A percentile compares a stretch with the other conserved stretches of the same genome.
Conservation (phyloP, 1,140 invertebrate genomes). For the Brachionus plicatilis region DNA sequence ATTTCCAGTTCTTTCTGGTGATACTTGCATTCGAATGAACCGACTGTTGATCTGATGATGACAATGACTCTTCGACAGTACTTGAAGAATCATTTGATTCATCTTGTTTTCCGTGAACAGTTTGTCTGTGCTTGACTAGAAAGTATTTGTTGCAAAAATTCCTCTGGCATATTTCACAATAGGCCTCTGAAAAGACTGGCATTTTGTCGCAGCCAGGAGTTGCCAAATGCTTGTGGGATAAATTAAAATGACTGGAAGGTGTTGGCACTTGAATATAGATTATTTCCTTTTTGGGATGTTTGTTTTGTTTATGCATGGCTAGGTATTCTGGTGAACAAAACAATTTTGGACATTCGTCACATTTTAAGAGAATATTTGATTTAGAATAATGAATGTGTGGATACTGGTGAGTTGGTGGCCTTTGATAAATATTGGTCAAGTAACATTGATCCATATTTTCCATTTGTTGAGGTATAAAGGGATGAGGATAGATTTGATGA, state of each 20-base stretch:
- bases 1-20: neutral
- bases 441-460: neutral
- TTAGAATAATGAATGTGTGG: neutral
- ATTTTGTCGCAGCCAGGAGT: neutral
- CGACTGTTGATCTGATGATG: neutral
- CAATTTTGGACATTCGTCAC: slow-evolving; percentile 2
- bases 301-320: neutral
- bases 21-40: neutral
- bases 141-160: slow-evolving; percentile 60
- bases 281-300: neutral
- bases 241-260: neutral
- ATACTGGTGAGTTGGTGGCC: neutral
- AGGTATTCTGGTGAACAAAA: neutral
- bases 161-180: slow-evolving; percentile 56
- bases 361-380: neutral
- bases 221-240: neutral
- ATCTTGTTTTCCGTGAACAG: slow-evolving; percentile 59
- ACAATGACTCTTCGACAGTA: neutral
- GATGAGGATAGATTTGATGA: neutral
- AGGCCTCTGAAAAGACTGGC: slow-evolving; percentile 46
- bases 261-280: neutral
- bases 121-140: slow-evolving; percentile 62
- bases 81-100: neutral
- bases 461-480: neutral
- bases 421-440: neutral